Conservation (phyloP, 2,888 invertebrate genomes). For the Camponotus fellah region DNA sequence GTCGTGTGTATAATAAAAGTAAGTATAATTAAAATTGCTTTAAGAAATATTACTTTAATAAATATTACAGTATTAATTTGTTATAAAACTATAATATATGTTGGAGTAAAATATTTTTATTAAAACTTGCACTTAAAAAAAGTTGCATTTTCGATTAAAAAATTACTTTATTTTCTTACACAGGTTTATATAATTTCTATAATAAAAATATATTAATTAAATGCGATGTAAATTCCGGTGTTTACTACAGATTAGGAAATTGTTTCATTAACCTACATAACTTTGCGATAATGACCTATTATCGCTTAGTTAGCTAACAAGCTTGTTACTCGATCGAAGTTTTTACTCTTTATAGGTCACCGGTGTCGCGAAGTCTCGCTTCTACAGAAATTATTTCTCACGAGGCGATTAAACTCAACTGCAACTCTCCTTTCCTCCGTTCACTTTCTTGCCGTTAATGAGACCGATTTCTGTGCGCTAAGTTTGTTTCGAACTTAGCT, state of each 20-base stretch:
- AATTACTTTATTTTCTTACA: not conserved
- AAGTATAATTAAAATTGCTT: conserved; percentile 38
- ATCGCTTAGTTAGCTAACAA: conserved; percentile 3
- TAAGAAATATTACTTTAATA: not conserved
- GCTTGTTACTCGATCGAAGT: not conserved
- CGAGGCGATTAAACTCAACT: conserved; percentile 52
- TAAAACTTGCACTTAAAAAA: not conserved
- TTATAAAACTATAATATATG: not conserved
- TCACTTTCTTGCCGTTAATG: conserved; percentile 64
- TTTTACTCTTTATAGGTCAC: conserved; percentile 31
- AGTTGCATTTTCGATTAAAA: not conserved
- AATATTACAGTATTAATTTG: not conserved
- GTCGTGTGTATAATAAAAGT: not conserved
- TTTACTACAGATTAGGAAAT: not conserved
- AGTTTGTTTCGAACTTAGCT: conserved; percentile 62
- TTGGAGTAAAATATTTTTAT: not conserved
- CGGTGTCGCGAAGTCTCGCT: conserved; percentile 6
- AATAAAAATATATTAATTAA: not conserved
- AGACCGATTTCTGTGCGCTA: conserved; percentile 66
- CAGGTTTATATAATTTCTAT: not conserved
- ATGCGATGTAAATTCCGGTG: not conserved
- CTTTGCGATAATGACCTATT: conserved; percentile 32
- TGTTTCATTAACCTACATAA: not conserved
- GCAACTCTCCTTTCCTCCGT: conserved; percentile 45
- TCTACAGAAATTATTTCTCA: conserved; percentile 28